phyloP scores from a whole-genome alignment of 2,888 invertebrate genomes.

The Cephus spinipes region DNA sequence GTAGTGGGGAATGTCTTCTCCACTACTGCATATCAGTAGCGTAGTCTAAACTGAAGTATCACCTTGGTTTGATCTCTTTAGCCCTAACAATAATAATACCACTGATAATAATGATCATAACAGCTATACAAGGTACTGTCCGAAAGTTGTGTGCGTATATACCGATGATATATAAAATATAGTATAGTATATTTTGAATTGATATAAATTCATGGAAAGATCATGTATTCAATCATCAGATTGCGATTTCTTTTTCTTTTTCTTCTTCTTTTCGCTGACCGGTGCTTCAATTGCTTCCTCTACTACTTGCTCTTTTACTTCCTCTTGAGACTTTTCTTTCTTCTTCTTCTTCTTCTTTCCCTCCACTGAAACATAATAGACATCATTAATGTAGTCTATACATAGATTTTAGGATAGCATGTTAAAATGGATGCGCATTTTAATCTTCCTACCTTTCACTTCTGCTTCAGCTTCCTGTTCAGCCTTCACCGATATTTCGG shows the following conservation, averaged over 20 bases:
- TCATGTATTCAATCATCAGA: slow-evolving; percentile 33
- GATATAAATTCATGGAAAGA: neutral
- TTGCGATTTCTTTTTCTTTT: slow-evolving; percentile 70
- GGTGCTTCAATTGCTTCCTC: slow-evolving; percentile 45
- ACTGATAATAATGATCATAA: neutral
- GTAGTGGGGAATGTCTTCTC: neutral
- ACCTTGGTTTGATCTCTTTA: neutral
- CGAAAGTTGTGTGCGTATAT: neutral
- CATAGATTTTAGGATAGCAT: slow-evolving; percentile 30
- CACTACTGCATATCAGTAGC: neutral
- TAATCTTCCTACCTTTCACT: slow-evolving; percentile 53
- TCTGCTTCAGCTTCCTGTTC: slow-evolving; percentile 39
- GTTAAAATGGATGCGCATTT: slow-evolving; percentile 17
- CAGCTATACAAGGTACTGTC: neutral
- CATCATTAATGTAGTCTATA: slow-evolving; percentile 24
- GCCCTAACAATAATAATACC: neutral
- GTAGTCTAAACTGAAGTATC: neutral
- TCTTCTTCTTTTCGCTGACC: slow-evolving; percentile 69
- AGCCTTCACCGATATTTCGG: slow-evolving; percentile 17
- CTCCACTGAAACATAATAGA: slow-evolving; percentile 22
- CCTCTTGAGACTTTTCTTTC: slow-evolving; percentile 36
- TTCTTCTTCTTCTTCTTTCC: slow-evolving; percentile 40
- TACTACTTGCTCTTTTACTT: slow-evolving; percentile 27
- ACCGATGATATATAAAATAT: neutral
- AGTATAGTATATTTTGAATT: neutral